Conservation (phyloP, 2,888 invertebrate species). For the Neuroscelio doddi region DNA sequence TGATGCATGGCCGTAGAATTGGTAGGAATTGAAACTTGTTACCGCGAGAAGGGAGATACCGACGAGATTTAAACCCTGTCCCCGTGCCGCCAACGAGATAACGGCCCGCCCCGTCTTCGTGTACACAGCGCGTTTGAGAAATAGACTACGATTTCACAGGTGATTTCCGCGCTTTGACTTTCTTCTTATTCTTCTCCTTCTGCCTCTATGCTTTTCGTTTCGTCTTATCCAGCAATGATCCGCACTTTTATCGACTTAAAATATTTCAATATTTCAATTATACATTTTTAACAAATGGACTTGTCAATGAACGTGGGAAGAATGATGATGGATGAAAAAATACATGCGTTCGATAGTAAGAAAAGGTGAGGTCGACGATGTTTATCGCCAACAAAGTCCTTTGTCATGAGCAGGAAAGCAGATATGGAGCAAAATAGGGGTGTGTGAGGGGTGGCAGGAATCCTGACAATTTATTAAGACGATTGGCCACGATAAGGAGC, state of each 20-base stretch:
- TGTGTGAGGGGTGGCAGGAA: conserved; percentile 35
- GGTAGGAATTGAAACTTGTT: conserved; percentile 71
- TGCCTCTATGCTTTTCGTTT: conserved; percentile 6
- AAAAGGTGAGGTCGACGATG: conserved; percentile 2
- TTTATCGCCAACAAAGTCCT: conserved; percentile 10
- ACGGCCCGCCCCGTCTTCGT: conserved; percentile 40
- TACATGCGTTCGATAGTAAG: too few species aligned
- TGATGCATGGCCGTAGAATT: conserved; percentile 70
- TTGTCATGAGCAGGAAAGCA: conserved; percentile 9
- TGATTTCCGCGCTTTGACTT: conserved; percentile 23
- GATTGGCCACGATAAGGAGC: conserved; percentile 57
- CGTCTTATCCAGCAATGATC: too few species aligned
- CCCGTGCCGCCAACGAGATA: conserved; percentile 59
- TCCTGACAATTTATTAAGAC: conserved; percentile 63
- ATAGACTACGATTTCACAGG: conserved; percentile 33
- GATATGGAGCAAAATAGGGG: conserved; percentile 25
- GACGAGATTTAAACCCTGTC: conserved; percentile 64
- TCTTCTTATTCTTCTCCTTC: conserved; percentile 8
- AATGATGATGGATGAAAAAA: too few species aligned
- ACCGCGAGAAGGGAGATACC: conserved; percentile 63
- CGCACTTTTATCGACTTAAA: too few species aligned
- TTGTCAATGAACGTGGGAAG: too few species aligned
- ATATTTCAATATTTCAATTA: too few species aligned
- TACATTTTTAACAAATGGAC: too few species aligned
- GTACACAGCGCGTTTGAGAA: conserved; percentile 31